Base-by-base conservation (phyloP, 2,797 vertebrate genomes). In the Kryptopterus vitreolus region DNA sequence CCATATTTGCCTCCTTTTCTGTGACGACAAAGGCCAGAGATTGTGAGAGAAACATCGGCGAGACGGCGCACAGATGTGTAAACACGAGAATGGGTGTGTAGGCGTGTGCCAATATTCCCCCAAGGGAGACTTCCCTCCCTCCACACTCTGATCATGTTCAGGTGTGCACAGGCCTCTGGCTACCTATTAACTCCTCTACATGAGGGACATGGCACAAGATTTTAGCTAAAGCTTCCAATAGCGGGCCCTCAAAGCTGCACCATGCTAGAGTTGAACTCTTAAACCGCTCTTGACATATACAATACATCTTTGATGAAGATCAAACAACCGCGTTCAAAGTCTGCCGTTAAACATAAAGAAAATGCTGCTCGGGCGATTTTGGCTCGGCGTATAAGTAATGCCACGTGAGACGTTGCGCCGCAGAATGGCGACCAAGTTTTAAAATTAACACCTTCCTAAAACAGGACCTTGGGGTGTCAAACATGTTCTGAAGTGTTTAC, bases 11-110 rank as follows among this genome's bases (percentile, higher is more conserved):
- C 50, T 78, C 76, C 35, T 70, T 78, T 84, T 84, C 55, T 68
- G 75, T 74, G 63, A 81, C 71, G 59, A 78, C 69, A 84, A 81
- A 81, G 48, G 76, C 29, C 75, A 71, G 53, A 68, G 75, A 82
- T 70, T 73, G 76, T 53, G n/a, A 74, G 69, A 50, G 66, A 72
- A 70, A 72, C 80, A 77, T 35, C 20, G 69, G 71, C 63, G 43
- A 83, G 82, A 81, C 62, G 63, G 70, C 11, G 69, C 76, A 63
- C 82, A 84, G 82, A 84, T 84, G 79, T 84, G 76, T 84, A 81
- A 81, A 84, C 82, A 81, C 29, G 61, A 62, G 73, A 78, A 75
- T 52, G 55, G 78, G 78, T 50, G 63, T 74, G 62, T 78, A 59
- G 33, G 78, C 79, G 66, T 81, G 79, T 78, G 82, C 70, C 63